These are phyloP conservation scores for Scylla paramamosain DNA, from an alignment of 1,140 invertebrate species.

Conservation along the genomic window DNA sequence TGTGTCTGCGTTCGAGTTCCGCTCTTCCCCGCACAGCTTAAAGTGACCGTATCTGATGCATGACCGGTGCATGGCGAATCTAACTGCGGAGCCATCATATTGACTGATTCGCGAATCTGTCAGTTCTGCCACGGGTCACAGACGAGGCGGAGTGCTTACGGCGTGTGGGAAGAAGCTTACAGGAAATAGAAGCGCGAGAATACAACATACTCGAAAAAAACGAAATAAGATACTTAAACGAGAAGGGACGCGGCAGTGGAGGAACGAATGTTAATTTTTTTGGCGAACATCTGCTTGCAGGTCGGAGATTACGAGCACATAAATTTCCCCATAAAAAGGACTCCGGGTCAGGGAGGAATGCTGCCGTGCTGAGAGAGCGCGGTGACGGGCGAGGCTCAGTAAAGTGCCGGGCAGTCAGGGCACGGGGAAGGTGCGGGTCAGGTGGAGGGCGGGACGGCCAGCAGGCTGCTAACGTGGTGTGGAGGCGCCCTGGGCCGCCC, in stretches of 20 bases:
- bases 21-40: constrained; percentile 16
- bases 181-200: not conserved
- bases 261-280: not conserved
- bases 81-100: constrained; percentile 57
- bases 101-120: constrained; percentile 63
- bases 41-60: constrained; percentile 47
- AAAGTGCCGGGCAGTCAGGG: not conserved
- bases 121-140: constrained; percentile 54
- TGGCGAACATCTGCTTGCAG: not conserved
- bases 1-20: not conserved
- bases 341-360: not conserved
- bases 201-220: not conserved
- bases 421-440: not conserved
- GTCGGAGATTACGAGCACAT: not conserved
- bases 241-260: not conserved
- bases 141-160: not conserved
- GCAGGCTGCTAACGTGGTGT: constrained; percentile 25
- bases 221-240: constrained; percentile 13
- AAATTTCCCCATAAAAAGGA: constrained; percentile 15
- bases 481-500: constrained; percentile 23
- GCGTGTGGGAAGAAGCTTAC: not conserved
- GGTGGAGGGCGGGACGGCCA: not conserved
- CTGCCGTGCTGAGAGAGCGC: not conserved
- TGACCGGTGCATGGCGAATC: constrained; percentile 57
- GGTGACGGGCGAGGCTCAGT: not conserved